Conservation (phyloP, 2,888 invertebrate species). For the Heliconius aoede region DNA sequence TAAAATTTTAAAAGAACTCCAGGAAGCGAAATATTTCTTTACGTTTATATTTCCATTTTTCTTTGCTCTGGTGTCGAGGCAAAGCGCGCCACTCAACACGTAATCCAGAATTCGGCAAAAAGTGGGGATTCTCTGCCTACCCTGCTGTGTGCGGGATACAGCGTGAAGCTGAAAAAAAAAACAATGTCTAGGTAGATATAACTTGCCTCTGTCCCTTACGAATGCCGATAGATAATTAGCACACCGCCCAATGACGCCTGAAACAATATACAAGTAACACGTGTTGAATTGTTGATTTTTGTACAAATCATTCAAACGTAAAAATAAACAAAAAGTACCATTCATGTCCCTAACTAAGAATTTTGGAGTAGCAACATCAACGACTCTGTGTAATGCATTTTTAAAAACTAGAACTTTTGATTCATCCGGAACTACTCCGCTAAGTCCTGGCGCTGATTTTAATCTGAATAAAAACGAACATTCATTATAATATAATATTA, state of each 20-base stretch:
- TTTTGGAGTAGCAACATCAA: conserved; percentile 59
- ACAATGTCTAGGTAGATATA: too few species aligned
- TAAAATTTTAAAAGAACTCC: too few species aligned
- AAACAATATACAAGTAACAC: conserved; percentile 49
- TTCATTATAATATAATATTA: too few species aligned
- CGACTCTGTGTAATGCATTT: conserved; percentile 56
- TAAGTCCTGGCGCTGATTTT: conserved; percentile 65
- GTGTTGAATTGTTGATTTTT: background rate
- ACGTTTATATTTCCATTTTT: too few species aligned
- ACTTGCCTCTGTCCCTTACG: conserved; percentile 65
- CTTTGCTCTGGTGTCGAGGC: too few species aligned
- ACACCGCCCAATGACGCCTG: conserved; percentile 62
- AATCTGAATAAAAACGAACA: conserved; percentile 53
- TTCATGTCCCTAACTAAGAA: conserved; percentile 58
- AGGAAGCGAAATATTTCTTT: too few species aligned
- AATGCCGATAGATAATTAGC: conserved; percentile 67
- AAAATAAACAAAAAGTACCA: conserved; percentile 50
- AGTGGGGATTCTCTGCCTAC: too few species aligned
- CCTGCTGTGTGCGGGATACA: too few species aligned
- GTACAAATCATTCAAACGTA: background rate
- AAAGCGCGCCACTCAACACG: too few species aligned
- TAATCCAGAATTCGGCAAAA: too few species aligned
- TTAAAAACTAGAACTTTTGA: conserved; percentile 53
- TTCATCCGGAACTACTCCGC: conserved; percentile 55
- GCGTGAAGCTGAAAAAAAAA: too few species aligned